Conservation (phyloP, 2,113 vertebrate species). For the Thamnophis sirtalis region DNA sequence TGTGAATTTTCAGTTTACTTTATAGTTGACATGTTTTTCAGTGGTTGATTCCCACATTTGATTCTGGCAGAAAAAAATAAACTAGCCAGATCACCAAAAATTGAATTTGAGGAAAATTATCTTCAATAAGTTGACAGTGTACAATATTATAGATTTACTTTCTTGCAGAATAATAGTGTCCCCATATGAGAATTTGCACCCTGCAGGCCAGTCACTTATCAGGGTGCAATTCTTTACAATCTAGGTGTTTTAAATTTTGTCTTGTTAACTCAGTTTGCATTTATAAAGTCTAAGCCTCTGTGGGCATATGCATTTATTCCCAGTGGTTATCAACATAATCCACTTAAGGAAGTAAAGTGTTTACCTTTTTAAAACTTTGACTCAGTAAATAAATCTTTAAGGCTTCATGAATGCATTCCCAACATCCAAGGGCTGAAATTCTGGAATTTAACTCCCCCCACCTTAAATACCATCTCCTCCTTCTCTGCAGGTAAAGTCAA, state of each 20-base stretch:
- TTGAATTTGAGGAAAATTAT: neutral
- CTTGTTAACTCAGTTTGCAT: neutral
- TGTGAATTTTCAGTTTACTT: neutral
- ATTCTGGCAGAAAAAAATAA: neutral
- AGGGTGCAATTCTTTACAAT: neutral
- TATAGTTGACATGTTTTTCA: neutral
- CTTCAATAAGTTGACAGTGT: neutral
- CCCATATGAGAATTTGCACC: neutral
- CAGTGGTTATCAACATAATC: neutral
- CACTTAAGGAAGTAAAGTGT: neutral
- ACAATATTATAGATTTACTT: neutral
- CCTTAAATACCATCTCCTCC: neutral
- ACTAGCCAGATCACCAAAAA: neutral
- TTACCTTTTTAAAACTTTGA: neutral
- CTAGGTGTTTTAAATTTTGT: neutral
- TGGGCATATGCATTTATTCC: neutral
- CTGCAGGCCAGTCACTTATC: neutral
- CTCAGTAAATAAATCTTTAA: neutral
- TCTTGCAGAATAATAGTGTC: neutral
- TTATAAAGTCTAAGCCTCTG: neutral
- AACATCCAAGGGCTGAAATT: neutral
- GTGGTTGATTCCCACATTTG: neutral
- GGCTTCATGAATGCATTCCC: too few relatives aligned
- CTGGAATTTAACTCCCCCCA: neutral
- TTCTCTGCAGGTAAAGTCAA: constrained; percentile 26